Evolutionary conservation across 1,140 invertebrate genomes (phyloP).

Genomic region (Eupristina koningsbergeri): DNA sequence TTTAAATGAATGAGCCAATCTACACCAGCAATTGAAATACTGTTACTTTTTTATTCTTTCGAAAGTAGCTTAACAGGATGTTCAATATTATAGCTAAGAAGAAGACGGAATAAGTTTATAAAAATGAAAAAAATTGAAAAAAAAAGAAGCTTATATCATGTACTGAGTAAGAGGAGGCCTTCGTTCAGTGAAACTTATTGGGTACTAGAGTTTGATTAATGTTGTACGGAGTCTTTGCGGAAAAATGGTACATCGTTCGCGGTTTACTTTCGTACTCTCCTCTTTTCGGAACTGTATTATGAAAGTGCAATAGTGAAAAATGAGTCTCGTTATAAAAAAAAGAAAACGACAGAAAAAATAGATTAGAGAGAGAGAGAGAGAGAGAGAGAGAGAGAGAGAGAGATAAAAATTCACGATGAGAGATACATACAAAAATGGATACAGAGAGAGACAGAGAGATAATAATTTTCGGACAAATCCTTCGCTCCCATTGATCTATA

Average conservation of each 20-base stretch:
- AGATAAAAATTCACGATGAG: background rate
- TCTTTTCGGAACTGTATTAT: slow-evolving; percentile 32
- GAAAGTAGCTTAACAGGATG: slow-evolving; percentile 6
- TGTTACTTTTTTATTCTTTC: background rate
- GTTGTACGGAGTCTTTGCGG: slow-evolving; percentile 42
- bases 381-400: background rate
- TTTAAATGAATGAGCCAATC: background rate
- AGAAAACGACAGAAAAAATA: no score
- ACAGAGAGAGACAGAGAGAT: background rate
- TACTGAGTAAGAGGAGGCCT: background rate
- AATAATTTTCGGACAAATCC: slow-evolving; percentile 34
- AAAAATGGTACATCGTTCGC: slow-evolving; percentile 54
- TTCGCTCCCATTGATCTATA: background rate
- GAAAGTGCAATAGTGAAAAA: slow-evolving; percentile 49
- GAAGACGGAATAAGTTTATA: background rate
- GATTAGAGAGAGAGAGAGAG: background rate
- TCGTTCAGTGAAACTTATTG: background rate
- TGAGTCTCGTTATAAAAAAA: background rate
- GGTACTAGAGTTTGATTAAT: slow-evolving; percentile 54
- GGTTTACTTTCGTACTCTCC: slow-evolving; percentile 48
- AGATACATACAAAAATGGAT: no score
- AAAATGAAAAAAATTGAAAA: slow-evolving; percentile 7
- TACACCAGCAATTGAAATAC: background rate
- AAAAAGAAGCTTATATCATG: slow-evolving; percentile 14
- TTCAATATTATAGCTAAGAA: background rate